Base-by-base conservation (phyloP, 2,888 invertebrate species). In the Saturnia japonica region DNA sequence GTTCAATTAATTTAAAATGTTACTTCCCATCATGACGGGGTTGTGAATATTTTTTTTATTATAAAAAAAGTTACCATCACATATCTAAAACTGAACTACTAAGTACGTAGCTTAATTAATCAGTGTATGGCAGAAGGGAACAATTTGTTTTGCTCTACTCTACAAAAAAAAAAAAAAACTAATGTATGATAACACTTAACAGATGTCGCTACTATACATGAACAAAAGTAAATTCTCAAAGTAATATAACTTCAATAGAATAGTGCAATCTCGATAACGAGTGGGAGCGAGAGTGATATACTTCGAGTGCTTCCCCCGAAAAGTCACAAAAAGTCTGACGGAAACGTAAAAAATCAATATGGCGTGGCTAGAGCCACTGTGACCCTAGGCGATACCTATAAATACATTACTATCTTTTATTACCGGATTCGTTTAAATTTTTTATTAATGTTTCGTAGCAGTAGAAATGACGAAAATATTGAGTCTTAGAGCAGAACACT, bases 231-330 rank as follows among this genome's bases (percentile, higher is more conserved):
- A 19, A n/a, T 8, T 14, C 28, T 16, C 64, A 64, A 64, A 64
- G 11, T 64, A 40, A 64, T n/a, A 64, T 28, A 42, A 66, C 9
- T n/a, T 28, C 16, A 68, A 51, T 40, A 42, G 57, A 45, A 40
- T 40, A 40, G n/a, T 7, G 62, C 62, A 40, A n/a, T n/a, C 19
- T 40, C 19, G 11, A 64, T 64, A 64, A 64, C 25, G 45, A 25
- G 87, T 71, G 83, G 47, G 80, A 88, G 80, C n/a, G 85, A 84
- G 88, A 87, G 67, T 57, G 78, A 42, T 28, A 62, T 71, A 78
- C 28, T 68, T 76, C 75, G 76, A 76, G 68, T 75, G 76, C 77
- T 74, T 78, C 76, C 76, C 76, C 78, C 77, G 47, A 28, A 70
- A 74, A 67, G 72, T 68, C 19, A 67, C 28, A 67, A 67, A 67